phyloP scores from a whole-genome alignment of 1,140 invertebrate genomes.

The Stegodyphus mimosarum region DNA sequence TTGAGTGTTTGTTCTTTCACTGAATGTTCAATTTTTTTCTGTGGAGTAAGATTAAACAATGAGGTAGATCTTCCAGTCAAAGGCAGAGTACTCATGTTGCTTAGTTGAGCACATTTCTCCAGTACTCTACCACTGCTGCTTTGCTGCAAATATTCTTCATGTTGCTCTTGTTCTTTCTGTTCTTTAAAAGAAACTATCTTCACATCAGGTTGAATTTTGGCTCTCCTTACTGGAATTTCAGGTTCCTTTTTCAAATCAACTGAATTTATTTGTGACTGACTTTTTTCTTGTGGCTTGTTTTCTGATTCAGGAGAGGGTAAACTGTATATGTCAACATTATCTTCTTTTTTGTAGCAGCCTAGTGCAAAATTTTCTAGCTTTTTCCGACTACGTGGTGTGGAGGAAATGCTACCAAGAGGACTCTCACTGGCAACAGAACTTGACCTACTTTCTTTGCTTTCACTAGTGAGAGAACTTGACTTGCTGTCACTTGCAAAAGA shows the following conservation, averaged over 20 bases:
- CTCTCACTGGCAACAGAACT: conserved; percentile 37
- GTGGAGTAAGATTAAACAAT: conserved; percentile 41
- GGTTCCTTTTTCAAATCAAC: neutral
- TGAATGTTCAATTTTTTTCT: conserved; percentile 7
- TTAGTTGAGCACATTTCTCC: conserved; percentile 30
- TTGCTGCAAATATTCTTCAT: neutral
- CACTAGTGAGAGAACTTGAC: neutral
- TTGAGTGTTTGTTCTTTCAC: neutral
- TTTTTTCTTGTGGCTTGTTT: neutral
- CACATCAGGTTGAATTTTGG: conserved; percentile 33
- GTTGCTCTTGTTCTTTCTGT: neutral
- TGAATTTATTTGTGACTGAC: neutral
- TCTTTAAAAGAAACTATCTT: conserved; percentile 49
- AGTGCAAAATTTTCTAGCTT: conserved; percentile 57
- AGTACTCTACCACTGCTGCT: conserved; percentile 10
- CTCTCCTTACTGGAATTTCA: conserved; percentile 16
- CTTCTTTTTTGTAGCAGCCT: conserved; percentile 48
- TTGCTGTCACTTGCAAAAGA: neutral
- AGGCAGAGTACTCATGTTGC: conserved; percentile 45
- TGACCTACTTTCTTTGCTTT: conserved; percentile 19
- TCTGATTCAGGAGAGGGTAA: conserved; percentile 8
- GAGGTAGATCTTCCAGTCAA: conserved; percentile 50
- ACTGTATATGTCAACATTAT: conserved; percentile 47
- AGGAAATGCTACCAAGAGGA: conserved; percentile 17
- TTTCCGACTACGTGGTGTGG: conserved; percentile 21